Base-by-base conservation (phyloP, 1,140 invertebrate genomes). In the Lepidostoma basale region DNA sequence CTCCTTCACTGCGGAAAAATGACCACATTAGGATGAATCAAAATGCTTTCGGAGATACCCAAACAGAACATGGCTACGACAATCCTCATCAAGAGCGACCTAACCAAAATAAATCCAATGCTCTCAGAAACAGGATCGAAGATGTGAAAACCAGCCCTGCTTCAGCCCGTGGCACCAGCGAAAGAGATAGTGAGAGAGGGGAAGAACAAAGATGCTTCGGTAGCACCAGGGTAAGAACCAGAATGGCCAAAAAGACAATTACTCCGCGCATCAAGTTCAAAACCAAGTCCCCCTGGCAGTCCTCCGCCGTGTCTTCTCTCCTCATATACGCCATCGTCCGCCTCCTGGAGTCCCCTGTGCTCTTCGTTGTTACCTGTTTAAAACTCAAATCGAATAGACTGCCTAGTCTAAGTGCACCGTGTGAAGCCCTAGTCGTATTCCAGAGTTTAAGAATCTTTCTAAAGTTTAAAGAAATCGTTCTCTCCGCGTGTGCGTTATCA, bases 211-310 rank as follows among this genome's bases (percentile, higher is more conserved):
- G 39, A 60, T 26, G 56, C 16, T 23, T 42, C 36, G 36, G 22
- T 25, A 42, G 39, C 39, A 16, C 25, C 8, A 6, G 9, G 10
- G 5, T 8, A 3, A 60, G 56, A 60, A 69, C 68, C 28, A 71
- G 64, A 52, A 64, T 49, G 26, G 58, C 36, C 14, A 63, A 40
- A 47, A 64, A 63, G 54, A 67, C 36, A 40, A 40, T 42, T 14
- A 68, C 62, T 14, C 70, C 70, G 3, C 42, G 70, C 2, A 72
- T 72, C 40, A 72, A 72, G 20, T 72, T 72, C 62, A 72, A 72
- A 72, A 58, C 40, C 36, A 72, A 71, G 65, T 9, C 22, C 8
- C n/a, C 0, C 30, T 10, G 14, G 14, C 16, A 36, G 14, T 42
- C 4, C 33, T 14, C 45, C 26, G 14, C 5, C 28, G 62, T 64